These are phyloP conservation scores for Macroglossus sobrinus DNA, from an alignment of 2,113 vertebrate genomes.

Conservation along the genomic window DNA sequence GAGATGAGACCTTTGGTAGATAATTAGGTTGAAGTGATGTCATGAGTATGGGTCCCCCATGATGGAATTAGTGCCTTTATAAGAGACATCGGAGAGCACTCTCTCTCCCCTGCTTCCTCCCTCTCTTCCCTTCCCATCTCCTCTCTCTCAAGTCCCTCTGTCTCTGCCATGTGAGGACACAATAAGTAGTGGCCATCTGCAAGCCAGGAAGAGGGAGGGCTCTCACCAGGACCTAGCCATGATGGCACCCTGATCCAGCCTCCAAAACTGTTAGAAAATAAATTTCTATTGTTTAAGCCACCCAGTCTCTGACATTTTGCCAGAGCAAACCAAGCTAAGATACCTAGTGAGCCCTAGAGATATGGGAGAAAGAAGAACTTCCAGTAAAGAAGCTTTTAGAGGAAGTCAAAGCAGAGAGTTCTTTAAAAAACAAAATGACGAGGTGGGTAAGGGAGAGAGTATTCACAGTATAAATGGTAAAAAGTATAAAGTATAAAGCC, in stretches of 20 bases:
- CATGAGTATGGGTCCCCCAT: background rate
- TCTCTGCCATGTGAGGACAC: background rate
- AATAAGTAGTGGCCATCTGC: background rate
- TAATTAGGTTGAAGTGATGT: background rate
- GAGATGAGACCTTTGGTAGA: background rate
- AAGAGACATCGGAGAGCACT: background rate
- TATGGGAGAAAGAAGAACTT: background rate
- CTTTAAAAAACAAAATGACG: background rate
- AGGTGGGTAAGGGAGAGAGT: background rate
- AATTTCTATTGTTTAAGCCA: background rate
- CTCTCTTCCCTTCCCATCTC: background rate
- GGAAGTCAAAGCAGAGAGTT: background rate
- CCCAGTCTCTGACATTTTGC: background rate
- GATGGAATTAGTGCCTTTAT: background rate
- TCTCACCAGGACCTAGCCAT: background rate
- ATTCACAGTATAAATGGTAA: background rate
- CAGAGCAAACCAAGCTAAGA: too few species aligned
- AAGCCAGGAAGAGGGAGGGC: background rate
- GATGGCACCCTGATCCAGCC: background rate
- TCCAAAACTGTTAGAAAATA: background rate
- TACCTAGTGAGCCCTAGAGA: background rate
- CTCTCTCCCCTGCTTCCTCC: too few species aligned
- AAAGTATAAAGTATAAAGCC: too few species aligned
- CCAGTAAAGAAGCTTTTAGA: background rate
- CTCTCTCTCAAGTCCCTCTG: background rate